A percentile compares a stretch with the other conserved stretches of the same genome.
Conservation (phyloP, 1,140 invertebrate species). For the Drosophila ficusphila region DNA sequence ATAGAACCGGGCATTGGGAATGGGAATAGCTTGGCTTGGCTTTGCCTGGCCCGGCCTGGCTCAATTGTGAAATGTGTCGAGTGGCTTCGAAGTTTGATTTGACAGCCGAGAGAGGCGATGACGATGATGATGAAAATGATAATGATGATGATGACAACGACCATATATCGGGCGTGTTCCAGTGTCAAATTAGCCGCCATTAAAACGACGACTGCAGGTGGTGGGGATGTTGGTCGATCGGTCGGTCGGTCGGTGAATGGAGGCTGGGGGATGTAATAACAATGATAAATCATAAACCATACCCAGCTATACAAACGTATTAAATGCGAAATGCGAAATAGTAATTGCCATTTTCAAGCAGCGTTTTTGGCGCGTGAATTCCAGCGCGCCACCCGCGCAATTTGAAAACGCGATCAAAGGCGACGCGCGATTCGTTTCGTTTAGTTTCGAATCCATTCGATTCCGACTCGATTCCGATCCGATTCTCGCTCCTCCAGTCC, state of each 20-base stretch:
- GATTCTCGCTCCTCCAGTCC: slow-evolving; percentile 7
- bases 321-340: slow-evolving; percentile 39
- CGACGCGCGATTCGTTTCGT: slow-evolving; percentile 33
- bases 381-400: slow-evolving; percentile 48
- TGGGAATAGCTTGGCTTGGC: background rate
- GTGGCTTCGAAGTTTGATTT: slow-evolving; percentile 66
- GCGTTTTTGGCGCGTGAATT: slow-evolving; percentile 45
- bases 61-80: slow-evolving; percentile 74
- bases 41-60: background rate
- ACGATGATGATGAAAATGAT: slow-evolving; percentile 3
- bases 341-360: slow-evolving; percentile 33
- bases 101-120: slow-evolving; percentile 47
- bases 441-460: slow-evolving; percentile 11
- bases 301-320: slow-evolving; percentile 16
- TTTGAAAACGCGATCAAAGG: slow-evolving; percentile 68
- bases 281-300: slow-evolving; percentile 69
- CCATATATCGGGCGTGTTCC: slow-evolving; percentile 59
- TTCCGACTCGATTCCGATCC: background rate
- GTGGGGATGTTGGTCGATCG: background rate
- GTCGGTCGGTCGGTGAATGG: background rate
- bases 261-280: slow-evolving; percentile 39
- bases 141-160: slow-evolving; percentile 30
- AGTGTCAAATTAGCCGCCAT: slow-evolving; percentile 75
- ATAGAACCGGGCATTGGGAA: slow-evolving; percentile 34
- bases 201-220: slow-evolving; percentile 33